Evolutionary conservation across 2,113 vertebrate genomes (phyloP).

Genomic region (Athene noctua): DNA sequence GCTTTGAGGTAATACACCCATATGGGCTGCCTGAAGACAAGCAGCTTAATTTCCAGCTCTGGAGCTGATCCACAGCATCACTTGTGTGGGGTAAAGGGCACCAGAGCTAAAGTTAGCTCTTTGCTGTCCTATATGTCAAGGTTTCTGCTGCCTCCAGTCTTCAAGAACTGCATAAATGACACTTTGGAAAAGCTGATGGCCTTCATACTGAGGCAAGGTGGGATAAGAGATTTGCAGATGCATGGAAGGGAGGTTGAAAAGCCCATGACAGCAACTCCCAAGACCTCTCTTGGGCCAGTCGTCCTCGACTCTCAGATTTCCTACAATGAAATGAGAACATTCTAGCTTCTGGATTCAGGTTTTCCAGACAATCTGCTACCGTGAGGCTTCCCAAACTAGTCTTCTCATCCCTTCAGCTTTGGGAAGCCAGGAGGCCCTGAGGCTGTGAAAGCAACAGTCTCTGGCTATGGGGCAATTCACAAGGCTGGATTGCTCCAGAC

Average conservation of each 20-base stretch:
- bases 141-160: background rate
- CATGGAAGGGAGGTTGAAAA: background rate
- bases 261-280: background rate
- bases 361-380: background rate
- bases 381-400: background rate
- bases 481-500: too few relatives aligned
- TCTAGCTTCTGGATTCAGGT: background rate
- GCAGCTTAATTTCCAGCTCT: background rate
- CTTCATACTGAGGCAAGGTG: background rate
- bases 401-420: background rate
- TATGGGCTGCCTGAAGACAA: background rate
- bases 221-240: background rate
- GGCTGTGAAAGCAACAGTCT: background rate
- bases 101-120: background rate
- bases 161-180: background rate
- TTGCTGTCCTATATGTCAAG: background rate
- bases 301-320: background rate
- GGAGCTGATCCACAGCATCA: background rate
- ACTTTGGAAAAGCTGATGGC: background rate
- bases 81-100: background rate
- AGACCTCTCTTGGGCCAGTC: background rate
- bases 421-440: background rate
- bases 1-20: background rate
- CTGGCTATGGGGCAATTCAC: background rate
- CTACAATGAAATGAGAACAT: background rate